Conservation (phyloP, 2,888 invertebrate genomes). For the Tenthredo mesomela region DNA sequence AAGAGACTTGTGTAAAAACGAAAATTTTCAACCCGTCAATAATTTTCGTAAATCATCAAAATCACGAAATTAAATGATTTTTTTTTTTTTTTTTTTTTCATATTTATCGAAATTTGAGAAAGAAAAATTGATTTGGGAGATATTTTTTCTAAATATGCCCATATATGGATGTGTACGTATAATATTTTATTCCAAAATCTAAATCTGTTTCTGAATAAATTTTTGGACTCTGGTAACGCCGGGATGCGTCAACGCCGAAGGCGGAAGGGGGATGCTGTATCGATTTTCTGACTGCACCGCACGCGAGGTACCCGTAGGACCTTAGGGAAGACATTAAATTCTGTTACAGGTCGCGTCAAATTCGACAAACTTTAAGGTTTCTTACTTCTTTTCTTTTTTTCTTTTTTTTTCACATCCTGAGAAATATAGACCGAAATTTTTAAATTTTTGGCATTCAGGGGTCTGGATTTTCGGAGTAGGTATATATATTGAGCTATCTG, state of each 20-base stretch:
- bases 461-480: too few relatives aligned
- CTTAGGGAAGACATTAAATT: slow-evolving; percentile 2
- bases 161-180: not conserved
- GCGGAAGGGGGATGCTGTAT: slow-evolving; percentile 44
- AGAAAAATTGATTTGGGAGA: not conserved
- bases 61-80: not conserved
- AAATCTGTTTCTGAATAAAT: not conserved
- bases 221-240: not conserved
- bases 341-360: slow-evolving; percentile 20
- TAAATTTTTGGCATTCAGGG: too few relatives aligned
- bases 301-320: not conserved
- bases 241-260: slow-evolving; percentile 17
- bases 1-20: too few relatives aligned
- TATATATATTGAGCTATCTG: too few relatives aligned
- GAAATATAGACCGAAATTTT: too few relatives aligned
- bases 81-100: not conserved
- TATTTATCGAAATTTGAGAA: not conserved
- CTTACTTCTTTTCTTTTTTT: too few relatives aligned
- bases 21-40: not conserved
- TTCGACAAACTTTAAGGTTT: not conserved
- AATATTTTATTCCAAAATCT: not conserved
- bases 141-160: not conserved
- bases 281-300: slow-evolving; percentile 48
- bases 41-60: not conserved
- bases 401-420: too few relatives aligned